Percentiles rank a stretch among this genome's conserved stretches.
Evolutionary conservation across 2,797 vertebrate genomes (phyloP).

Genomic region (Ceyx erithaca): DNA sequence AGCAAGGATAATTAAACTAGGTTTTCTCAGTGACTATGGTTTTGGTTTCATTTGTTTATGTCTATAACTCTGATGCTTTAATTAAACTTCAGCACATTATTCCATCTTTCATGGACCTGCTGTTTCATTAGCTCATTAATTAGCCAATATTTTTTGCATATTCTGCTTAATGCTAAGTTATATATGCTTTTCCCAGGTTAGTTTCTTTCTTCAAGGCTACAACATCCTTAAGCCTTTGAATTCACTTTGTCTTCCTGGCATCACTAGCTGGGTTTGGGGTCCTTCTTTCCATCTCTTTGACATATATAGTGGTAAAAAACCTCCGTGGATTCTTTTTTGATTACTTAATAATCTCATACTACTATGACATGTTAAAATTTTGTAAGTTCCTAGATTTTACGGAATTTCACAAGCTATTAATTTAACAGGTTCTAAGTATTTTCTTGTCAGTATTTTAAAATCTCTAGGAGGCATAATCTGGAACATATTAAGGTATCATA

Average conservation of each 20-base stretch:
- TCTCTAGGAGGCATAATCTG: background rate
- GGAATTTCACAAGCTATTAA: background rate
- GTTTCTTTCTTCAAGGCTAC: background rate
- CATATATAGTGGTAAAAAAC: background rate
- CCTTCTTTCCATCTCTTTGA: background rate
- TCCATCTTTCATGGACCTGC: background rate
- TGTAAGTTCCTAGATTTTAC: background rate
- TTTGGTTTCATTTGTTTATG: constrained; percentile 13
- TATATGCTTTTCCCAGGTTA: background rate
- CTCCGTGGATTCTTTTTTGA: background rate
- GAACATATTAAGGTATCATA: background rate
- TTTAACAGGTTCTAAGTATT: background rate
- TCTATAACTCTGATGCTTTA: background rate
- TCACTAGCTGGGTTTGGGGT: background rate
- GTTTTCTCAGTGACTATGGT: background rate
- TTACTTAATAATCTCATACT: background rate
- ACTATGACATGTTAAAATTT: background rate
- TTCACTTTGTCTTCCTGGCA: background rate
- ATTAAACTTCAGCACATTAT: constrained; percentile 3
- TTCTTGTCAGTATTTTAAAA: background rate
- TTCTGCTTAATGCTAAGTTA: background rate
- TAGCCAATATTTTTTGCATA: background rate
- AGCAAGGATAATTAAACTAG: background rate
- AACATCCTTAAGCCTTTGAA: background rate
- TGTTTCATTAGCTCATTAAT: background rate